These are phyloP conservation scores for Salvelinus sp. DNA, from an alignment of 2,113 vertebrate genomes.

Conservation along the genomic window DNA sequence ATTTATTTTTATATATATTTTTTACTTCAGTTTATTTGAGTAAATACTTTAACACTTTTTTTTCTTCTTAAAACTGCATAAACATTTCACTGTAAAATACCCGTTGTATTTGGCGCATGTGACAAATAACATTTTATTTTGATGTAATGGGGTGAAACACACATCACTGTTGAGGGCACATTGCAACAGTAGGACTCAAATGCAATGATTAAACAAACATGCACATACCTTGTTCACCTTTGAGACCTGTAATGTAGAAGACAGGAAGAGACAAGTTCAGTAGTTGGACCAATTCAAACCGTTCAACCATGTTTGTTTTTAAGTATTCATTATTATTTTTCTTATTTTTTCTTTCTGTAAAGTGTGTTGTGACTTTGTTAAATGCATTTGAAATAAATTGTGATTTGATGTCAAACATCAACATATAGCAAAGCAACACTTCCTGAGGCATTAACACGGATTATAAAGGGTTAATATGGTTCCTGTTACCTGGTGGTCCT, in stretches of 20 bases:
- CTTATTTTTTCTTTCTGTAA: too few species aligned
- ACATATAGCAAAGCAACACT: too few species aligned
- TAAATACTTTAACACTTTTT: too few species aligned
- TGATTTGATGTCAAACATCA: not conserved
- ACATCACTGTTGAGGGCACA: too few species aligned
- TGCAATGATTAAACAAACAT: not conserved
- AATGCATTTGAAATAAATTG: not conserved
- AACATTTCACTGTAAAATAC: too few species aligned
- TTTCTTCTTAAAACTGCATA: too few species aligned
- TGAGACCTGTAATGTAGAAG: slow-evolving; percentile 75
- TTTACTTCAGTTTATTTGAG: too few species aligned
- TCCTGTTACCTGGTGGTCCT: slow-evolving; percentile 79
- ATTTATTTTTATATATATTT: too few species aligned
- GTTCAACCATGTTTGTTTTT: not conserved
- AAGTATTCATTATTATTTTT: not conserved
- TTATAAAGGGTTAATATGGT: not conserved
- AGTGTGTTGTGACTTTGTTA: too few species aligned
- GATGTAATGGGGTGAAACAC: too few species aligned
- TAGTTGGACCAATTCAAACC: not conserved
- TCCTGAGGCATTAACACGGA: not conserved
- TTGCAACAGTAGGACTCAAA: not conserved
- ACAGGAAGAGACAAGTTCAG: not conserved
- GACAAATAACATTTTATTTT: too few species aligned
- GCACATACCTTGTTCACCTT: slow-evolving; percentile 80
- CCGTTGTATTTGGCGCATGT: too few species aligned